Base-by-base conservation (phyloP, 2,113 vertebrate species). In the Strix aluco region DNA sequence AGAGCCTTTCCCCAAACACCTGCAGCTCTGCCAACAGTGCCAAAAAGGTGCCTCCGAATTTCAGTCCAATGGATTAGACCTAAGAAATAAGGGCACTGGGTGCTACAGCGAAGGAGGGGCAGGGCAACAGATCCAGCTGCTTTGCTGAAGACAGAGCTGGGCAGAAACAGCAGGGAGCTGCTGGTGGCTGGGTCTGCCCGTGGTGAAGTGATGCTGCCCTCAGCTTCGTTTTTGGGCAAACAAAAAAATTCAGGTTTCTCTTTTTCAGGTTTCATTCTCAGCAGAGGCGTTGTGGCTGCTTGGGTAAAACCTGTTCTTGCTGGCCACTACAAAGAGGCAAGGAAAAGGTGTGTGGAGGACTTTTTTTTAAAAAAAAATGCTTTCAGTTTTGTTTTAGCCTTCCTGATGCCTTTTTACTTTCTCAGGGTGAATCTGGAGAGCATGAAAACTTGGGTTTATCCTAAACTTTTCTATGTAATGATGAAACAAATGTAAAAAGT, bases 11-110 rank as follows among this genome's bases (percentile, higher is more conserved):
- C n/a, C 46, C 65, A 40, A 86, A 67, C 71, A 88, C 17, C 74
- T 1, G 0, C 79, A 80, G 62, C n/a, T 74, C 71, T 44, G 47
- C 27, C 61, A 34, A 1, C 1, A 1, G 69, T 36, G 51, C 16
- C 9, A 11, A 34, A 73, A 47, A 51, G 30, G 36, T 59, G 38
- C 38, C 38, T 67, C 46, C 11, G 2, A 29, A 65, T 63, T 55
- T 72, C 71, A 52, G 22, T 26, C 22, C 23, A 27, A 55, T 47
- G 44, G 38, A 65, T 93, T 49, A 54, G 46, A 83, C 32, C 47
- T 69, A 36, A 71, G 66, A 63, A 75, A 51, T 13, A 18, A 69
- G 36, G 26, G 47, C 81, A 52, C 29, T 17, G 57, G 47, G 38
- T 36, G 52, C 66, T 77, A 75, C 66, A 70, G 47, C 2, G 1